Evolutionary conservation across 2,888 invertebrate genomes (phyloP).

Genomic region (Napeogenes sylphis): DNA sequence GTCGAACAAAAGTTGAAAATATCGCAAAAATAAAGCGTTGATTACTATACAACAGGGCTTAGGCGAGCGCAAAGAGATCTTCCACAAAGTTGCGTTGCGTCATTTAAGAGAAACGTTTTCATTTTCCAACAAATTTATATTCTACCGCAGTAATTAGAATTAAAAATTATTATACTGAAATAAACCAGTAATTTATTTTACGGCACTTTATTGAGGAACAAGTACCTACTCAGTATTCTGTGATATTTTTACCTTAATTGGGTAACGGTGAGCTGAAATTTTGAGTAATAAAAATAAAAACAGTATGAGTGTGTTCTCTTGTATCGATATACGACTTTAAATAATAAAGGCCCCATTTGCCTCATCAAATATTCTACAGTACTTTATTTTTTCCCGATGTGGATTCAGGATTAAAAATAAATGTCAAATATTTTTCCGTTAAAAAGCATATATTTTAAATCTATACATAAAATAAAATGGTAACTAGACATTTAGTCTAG

Average conservation of each 20-base stretch:
- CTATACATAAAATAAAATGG: background rate
- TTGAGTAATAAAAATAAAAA: constrained; percentile 22
- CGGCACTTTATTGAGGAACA: constrained; percentile 12
- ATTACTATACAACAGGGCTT: constrained; percentile 42
- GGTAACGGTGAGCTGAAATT: constrained; percentile 6
- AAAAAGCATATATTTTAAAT: background rate
- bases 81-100: constrained; percentile 28
- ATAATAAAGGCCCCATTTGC: constrained; percentile 23
- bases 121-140: constrained; percentile 30
- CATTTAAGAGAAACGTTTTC: constrained; percentile 26
- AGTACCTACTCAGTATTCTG: constrained; percentile 16
- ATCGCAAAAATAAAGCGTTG: constrained; percentile 51
- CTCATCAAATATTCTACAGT: constrained; percentile 22
- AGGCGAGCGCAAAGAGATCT: constrained; percentile 39
- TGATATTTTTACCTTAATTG: constrained; percentile 19
- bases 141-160: constrained; percentile 26
- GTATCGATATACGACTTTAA: constrained; percentile 26
- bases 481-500: no score
- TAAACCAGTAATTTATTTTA: constrained; percentile 23
- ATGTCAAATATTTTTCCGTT: background rate
- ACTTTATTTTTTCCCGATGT: constrained; percentile 18
- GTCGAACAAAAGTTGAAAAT: constrained; percentile 48
- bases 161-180: constrained; percentile 23
- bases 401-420: constrained; percentile 6
- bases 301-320: constrained; percentile 24